Percentiles rank a stretch among this genome's conserved stretches.
These are phyloP conservation scores for Muntiacus reevesi DNA, from an alignment of 2,113 vertebrate genomes.

Conservation along the genomic window DNA sequence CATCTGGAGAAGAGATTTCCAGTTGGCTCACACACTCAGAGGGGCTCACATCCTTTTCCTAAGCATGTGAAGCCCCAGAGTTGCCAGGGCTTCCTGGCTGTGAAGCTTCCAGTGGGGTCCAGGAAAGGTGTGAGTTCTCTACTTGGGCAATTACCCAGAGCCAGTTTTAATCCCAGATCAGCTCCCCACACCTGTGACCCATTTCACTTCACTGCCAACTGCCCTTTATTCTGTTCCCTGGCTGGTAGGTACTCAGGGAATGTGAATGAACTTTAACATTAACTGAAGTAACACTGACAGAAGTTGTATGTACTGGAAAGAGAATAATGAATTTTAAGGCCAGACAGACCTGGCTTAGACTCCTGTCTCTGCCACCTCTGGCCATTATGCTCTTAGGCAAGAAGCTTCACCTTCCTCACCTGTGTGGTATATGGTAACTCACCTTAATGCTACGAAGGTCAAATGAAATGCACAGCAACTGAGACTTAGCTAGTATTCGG, in stretches of 20 bases:
- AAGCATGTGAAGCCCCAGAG: neutral
- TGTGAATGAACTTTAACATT: neutral
- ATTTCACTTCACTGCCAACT: neutral
- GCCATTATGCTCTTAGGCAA: neutral
- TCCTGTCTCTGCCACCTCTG: neutral
- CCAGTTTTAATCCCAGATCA: neutral
- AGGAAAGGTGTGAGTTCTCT: neutral
- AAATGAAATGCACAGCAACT: neutral
- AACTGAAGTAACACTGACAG: neutral
- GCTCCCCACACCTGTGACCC: neutral
- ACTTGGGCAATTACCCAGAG: neutral
- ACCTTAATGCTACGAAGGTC: neutral
- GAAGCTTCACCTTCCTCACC: neutral
- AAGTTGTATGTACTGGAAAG: neutral
- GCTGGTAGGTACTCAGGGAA: neutral
- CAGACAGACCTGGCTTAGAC: neutral
- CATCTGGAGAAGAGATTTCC: constrained; percentile 31
- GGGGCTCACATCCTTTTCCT: neutral
- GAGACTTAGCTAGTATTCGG: neutral
- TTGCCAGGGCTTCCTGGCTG: neutral
- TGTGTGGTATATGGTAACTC: neutral
- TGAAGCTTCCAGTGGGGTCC: neutral
- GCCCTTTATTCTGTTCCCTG: neutral
- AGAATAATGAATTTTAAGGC: neutral
- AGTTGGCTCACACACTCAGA: neutral